Evolutionary conservation across 2,888 invertebrate genomes (phyloP), one percentile per base, ranked within the genome.

Genomic region (Hyalella azteca): DNA sequence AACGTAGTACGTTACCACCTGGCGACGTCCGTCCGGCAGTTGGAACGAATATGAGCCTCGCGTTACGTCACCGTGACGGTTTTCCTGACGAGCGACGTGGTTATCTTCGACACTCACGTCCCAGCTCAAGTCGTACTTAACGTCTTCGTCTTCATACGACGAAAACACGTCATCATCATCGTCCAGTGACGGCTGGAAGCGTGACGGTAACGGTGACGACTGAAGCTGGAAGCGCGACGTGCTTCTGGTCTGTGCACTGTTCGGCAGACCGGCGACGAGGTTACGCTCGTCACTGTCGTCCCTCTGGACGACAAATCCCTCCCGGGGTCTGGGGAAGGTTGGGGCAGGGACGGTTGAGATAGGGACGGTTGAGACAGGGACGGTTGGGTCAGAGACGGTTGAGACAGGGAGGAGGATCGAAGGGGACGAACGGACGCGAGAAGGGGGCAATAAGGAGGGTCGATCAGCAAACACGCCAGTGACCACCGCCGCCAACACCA

Each of bases 91-190:
- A 15, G 40, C n/a, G 26, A 75, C 19, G 45, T 75, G 75, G 0
- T 40, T 75, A 0, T 75, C 41, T 26, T 75, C 75, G 75, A n/a
- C 75, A n/a, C 75, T 75, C 41, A 75, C 75, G 41, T 75, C 41
- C 40, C 40, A 75, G 29, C 40, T 75, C 2, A 75, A 75, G 45
- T 75, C 75, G 45, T 75, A 75, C 45, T 66, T 66, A 15, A 36
- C 66, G n/a, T 66, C 66, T 5, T 66, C 36, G n/a, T 66, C 39
- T 66, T 66, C 66, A 36, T 66, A 66, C 5, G 59, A 59, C 3
- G 59, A 59, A 19, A 36, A 66, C 66, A 32, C 32, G 66, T 66
- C 15, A 19, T 66, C 39, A 15, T 66, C 66, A 19, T 66, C 66
- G 13, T 66, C 66, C 19, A 36, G 19, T 11, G 66, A 66, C 15